A percentile compares a stretch with the other conserved stretches of the same genome.
Conservation (phyloP, 1,140 invertebrate species). For the Pseudomyrmex sp. region DNA sequence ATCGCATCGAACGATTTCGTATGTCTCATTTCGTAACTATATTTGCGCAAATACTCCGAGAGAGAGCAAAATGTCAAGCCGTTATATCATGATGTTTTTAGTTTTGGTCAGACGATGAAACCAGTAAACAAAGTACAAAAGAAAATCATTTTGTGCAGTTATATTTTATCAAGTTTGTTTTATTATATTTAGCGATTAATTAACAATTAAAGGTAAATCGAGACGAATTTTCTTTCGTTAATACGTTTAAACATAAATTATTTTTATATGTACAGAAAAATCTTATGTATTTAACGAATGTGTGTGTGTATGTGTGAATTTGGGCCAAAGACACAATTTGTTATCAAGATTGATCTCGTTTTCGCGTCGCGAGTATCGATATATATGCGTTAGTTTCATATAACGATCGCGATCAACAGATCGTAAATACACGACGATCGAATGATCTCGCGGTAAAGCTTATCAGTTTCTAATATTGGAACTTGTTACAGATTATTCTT, state of each 20-base stretch:
- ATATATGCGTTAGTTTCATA: not conserved
- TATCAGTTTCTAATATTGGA: constrained; percentile 5
- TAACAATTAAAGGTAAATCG: no score
- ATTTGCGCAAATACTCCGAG: constrained; percentile 58
- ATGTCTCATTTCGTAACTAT: constrained; percentile 58
- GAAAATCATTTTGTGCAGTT: no score
- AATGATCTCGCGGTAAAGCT: not conserved
- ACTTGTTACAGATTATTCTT: constrained; percentile 7
- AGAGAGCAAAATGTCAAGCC: constrained; percentile 63
- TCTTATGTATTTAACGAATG: no score
- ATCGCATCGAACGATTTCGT: constrained; percentile 49
- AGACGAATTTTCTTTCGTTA: no score
- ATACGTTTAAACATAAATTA: no score
- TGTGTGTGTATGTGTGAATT: no score
- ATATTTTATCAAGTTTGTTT: no score
- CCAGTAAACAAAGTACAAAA: no score
- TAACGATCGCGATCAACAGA: not conserved
- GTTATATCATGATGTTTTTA: constrained; percentile 45
- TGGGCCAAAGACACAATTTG: no score
- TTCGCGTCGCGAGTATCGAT: not conserved
- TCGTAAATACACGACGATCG: not conserved
- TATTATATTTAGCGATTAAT: no score
- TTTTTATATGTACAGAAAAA: no score
- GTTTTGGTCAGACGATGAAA: constrained; percentile 43
- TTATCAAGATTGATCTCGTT: not conserved